A percentile compares a stretch with the other conserved stretches of the same genome.
Conservation (phyloP, 2,113 vertebrate genomes). For the Mohoua ochrocephala region DNA sequence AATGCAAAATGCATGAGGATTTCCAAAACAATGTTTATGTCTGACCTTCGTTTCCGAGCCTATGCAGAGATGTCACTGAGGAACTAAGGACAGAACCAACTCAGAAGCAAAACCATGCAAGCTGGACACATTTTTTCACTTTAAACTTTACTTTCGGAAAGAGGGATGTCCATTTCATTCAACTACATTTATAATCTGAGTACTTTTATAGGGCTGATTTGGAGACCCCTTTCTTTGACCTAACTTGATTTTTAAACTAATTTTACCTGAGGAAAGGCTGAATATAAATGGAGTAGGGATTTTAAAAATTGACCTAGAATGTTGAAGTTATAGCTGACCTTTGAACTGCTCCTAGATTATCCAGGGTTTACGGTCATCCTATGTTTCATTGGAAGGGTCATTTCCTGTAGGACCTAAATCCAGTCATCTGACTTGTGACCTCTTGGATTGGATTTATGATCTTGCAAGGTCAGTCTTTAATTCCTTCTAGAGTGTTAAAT, state of each 20-base stretch:
- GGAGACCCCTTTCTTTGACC: neutral
- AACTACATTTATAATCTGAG: neutral
- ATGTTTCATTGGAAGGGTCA: neutral
- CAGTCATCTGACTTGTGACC: constrained; percentile 37
- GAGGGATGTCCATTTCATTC: neutral
- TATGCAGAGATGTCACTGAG: neutral
- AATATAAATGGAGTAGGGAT: neutral
- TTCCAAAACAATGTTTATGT: neutral
- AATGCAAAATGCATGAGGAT: neutral
- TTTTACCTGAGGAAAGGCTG: neutral
- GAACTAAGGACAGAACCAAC: neutral
- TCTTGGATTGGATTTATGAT: constrained; percentile 27
- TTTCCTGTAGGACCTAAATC: constrained; percentile 40
- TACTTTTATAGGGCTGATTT: neutral
- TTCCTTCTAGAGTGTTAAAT: neutral
- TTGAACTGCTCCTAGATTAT: neutral
- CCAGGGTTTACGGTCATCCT: neutral
- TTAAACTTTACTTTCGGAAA: neutral
- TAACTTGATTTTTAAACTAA: neutral
- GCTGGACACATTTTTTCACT: neutral
- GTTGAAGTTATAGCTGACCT: neutral
- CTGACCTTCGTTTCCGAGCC: neutral
- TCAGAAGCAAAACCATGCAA: neutral
- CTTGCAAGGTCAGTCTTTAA: constrained; percentile 15
- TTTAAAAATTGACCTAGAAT: neutral